A percentile compares a stretch with the other conserved stretches of the same genome.
Conservation (phyloP, 2,888 invertebrate genomes). For the Sinopyrophorus schimmeli region DNA sequence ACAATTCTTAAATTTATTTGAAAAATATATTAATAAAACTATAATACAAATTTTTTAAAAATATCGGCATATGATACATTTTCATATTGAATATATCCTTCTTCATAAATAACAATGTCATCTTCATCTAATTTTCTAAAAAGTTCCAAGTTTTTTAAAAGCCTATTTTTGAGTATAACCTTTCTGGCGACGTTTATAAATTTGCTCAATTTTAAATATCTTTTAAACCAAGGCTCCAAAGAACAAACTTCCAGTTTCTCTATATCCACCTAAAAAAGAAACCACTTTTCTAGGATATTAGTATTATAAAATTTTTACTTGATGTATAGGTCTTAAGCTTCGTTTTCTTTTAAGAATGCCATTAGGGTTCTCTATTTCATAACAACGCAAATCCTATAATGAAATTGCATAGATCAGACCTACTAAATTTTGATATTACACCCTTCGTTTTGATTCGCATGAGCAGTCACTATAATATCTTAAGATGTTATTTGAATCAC, state of each 20-base stretch:
- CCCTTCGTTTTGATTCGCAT: slow-evolving; percentile 15
- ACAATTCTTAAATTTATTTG: too few relatives aligned
- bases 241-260: slow-evolving; percentile 30
- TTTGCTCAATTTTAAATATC: slow-evolving; percentile 44
- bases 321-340: slow-evolving; percentile 38
- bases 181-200: slow-evolving; percentile 45
- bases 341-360: slow-evolving; percentile 36
- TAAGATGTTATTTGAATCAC: slow-evolving; percentile 37
- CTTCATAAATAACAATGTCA: slow-evolving; percentile 33
- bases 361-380: not conserved
- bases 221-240: slow-evolving; percentile 47
- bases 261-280: slow-evolving; percentile 26
- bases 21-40: too few relatives aligned
- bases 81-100: slow-evolving; percentile 22
- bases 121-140: slow-evolving; percentile 35
- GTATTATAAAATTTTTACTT: slow-evolving; percentile 28
- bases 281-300: not conserved
- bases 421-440: not conserved
- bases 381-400: slow-evolving; percentile 6
- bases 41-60: slow-evolving; percentile 33
- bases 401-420: not conserved
- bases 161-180: slow-evolving; percentile 43
- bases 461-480: slow-evolving; percentile 38
- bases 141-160: slow-evolving; percentile 42
- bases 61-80: slow-evolving; percentile 34